These are phyloP conservation scores for Harpegnathos saltator DNA, from an alignment of 1,140 invertebrate species.

Conservation along the genomic window DNA sequence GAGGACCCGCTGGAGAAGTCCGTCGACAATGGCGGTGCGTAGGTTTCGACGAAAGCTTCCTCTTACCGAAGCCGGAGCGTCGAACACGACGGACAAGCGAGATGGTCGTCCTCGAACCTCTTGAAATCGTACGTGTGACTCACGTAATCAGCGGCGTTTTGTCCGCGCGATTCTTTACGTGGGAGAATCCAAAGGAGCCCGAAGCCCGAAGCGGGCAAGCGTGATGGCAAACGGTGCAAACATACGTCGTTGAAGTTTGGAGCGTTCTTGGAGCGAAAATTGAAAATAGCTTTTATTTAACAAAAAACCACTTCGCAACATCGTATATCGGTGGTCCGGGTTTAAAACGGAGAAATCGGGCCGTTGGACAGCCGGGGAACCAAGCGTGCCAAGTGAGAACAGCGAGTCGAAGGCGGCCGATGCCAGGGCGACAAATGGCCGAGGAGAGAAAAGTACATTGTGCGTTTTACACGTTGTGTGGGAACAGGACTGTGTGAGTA, in stretches of 20 bases:
- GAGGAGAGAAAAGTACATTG: constrained; percentile 55
- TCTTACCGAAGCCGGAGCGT: not conserved
- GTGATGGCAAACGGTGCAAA: not conserved
- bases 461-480: not conserved
- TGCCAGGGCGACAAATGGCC: constrained; percentile 39
- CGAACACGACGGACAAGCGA: no score
- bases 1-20: not conserved
- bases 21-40: not conserved
- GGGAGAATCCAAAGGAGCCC: not conserved
- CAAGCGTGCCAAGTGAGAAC: not conserved
- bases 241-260: no score
- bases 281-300: no score
- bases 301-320: no score
- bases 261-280: no score
- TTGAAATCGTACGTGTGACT: constrained; percentile 10
- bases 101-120: not conserved
- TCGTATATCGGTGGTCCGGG: not conserved
- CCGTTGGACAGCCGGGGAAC: not conserved
- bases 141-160: not conserved
- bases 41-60: not conserved
- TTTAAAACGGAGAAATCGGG: constrained; percentile 4
- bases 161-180: not conserved
- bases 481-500: not conserved
- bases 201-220: no score
- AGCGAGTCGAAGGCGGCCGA: not conserved